Evolutionary conservation across 2,888 invertebrate species (phyloP).

Genomic region (Drosophila melanosoma): DNA sequence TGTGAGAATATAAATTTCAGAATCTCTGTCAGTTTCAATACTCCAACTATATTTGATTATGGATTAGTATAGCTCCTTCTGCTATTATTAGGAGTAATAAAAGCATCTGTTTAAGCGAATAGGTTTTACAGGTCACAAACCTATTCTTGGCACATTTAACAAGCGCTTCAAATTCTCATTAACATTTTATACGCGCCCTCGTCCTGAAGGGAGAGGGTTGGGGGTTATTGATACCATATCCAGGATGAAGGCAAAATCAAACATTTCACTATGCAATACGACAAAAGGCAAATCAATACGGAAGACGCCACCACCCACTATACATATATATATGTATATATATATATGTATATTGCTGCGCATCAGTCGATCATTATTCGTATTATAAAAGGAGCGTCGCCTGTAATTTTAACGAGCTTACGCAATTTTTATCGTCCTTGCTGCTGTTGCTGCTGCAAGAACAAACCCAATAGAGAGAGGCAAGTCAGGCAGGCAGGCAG

Average conservation of each 20-base stretch:
- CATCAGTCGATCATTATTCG: slow-evolving; percentile 58
- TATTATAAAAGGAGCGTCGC: slow-evolving; percentile 73
- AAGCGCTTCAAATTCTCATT: slow-evolving; percentile 50
- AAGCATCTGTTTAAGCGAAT: slow-evolving; percentile 5
- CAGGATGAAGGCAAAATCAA: slow-evolving; percentile 37
- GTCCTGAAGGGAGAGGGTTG: too few relatives aligned
- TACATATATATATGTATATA: not conserved
- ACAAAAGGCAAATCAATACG: slow-evolving; percentile 66
- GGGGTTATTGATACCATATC: slow-evolving; percentile 4
- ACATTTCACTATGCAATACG: slow-evolving; percentile 60
- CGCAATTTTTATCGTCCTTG: slow-evolving; percentile 72
- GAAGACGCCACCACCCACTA: not conserved
- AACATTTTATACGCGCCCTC: slow-evolving; percentile 29
- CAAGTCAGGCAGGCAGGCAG: not conserved
- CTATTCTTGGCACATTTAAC: slow-evolving; percentile 29
- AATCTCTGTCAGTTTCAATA: not conserved
- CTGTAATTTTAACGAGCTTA: slow-evolving; percentile 78
- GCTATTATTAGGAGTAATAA: not conserved
- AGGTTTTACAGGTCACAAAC: slow-evolving; percentile 24
- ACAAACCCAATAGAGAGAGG: slow-evolving; percentile 16
- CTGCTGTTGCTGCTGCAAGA: slow-evolving; percentile 38
- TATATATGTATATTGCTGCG: slow-evolving; percentile 17
- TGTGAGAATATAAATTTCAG: not conserved
- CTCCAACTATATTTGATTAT: not conserved
- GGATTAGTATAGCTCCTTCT: not conserved